These are phyloP conservation scores for Propithecus deckenii DNA, from an alignment of 2,797 vertebrate genomes.

Conservation along the genomic window DNA sequence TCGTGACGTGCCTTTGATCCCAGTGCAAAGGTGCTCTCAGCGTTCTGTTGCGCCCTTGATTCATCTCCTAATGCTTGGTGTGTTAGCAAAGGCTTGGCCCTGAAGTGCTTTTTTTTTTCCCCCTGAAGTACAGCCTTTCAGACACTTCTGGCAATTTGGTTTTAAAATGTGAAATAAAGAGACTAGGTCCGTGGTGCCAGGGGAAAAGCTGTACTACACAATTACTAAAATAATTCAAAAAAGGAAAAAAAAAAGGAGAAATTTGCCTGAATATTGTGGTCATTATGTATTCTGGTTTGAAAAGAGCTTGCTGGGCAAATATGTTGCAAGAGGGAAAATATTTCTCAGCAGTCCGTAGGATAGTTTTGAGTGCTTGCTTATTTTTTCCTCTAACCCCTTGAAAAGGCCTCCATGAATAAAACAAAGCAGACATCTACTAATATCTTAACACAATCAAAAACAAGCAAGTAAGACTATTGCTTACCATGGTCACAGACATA, in stretches of 20 bases:
- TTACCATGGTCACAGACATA: neutral
- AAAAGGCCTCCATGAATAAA: conserved; percentile 18
- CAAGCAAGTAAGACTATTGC: neutral
- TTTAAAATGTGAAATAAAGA: conserved; percentile 62
- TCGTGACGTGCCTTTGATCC: conserved; percentile 14
- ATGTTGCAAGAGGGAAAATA: neutral
- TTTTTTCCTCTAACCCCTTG: neutral
- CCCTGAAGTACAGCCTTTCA: conserved; percentile 50
- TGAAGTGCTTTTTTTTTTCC: neutral
- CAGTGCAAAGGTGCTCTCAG: conserved; percentile 17
- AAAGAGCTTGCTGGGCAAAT: conserved; percentile 6
- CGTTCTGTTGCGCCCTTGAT: neutral
- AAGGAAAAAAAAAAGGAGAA: neutral
- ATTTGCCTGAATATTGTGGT: neutral
- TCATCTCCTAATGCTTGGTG: conserved; percentile 25
- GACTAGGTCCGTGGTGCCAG: neutral
- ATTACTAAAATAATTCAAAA: conserved; percentile 42
- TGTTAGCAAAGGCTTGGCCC: conserved; percentile 55
- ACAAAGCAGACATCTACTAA: neutral
- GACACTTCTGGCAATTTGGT: conserved; percentile 57
- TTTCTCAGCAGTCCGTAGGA: neutral
- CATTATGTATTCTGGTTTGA: conserved; percentile 8
- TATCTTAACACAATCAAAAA: neutral
- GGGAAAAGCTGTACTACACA: neutral
- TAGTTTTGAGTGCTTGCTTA: neutral